Conservation (phyloP, 2,888 invertebrate genomes). For the Acanthosepion lycidas region DNA sequence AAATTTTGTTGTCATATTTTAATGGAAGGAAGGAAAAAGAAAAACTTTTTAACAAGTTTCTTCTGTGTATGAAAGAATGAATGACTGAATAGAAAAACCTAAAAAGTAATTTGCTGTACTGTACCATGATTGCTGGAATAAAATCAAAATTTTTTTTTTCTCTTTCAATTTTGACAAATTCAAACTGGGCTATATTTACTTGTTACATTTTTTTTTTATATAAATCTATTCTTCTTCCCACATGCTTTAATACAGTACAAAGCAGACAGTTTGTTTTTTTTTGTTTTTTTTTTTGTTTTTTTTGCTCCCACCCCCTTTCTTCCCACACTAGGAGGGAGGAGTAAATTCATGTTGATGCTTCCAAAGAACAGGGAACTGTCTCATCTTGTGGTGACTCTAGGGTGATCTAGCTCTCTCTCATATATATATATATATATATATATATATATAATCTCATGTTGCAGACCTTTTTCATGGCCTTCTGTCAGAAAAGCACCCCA, state of each 20-base stretch:
- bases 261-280: background rate
- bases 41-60: background rate
- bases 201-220: background rate
- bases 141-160: conserved; percentile 4
- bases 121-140: conserved; percentile 33
- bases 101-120: background rate
- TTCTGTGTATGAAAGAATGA: background rate
- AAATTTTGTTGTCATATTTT: background rate
- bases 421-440: background rate
- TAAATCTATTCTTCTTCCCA: background rate
- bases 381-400: background rate
- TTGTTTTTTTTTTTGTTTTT: background rate
- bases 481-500: background rate
- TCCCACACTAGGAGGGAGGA: background rate
- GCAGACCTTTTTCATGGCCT: background rate
- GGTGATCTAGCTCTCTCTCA: background rate
- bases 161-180: conserved; percentile 33
- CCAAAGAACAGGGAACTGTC: background rate
- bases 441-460: background rate
- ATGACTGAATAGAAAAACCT: background rate
- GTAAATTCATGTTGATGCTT: conserved; percentile 6
- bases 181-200: conserved; percentile 13
- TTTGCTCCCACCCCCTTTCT: background rate
- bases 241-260: background rate
- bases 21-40: background rate